A percentile compares a stretch with the other conserved stretches of the same genome.
Conservation (phyloP, 1,140 invertebrate genomes). For the Helicorthomorpha holstii region DNA sequence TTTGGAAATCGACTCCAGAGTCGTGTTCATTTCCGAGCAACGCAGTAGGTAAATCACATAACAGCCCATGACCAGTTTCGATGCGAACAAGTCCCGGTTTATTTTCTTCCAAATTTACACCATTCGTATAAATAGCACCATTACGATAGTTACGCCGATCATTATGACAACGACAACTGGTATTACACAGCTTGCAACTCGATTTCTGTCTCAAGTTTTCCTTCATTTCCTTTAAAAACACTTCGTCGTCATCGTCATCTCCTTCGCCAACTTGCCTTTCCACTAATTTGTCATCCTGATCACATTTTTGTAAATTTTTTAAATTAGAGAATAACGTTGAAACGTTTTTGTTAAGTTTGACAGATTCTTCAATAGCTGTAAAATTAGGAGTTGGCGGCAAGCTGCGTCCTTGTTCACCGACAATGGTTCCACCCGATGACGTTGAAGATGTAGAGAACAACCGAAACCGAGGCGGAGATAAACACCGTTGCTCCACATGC, state of each 20-base stretch:
- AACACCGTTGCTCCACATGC: not conserved
- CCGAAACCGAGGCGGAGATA: not conserved
- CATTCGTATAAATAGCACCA: not conserved
- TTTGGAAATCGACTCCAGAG: not conserved
- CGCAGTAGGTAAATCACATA: not conserved
- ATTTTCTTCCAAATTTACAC: too few relatives aligned
- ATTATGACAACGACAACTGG: not conserved
- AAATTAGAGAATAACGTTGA: not conserved
- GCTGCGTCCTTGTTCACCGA: not conserved
- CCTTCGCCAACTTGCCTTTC: not conserved
- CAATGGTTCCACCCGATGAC: not conserved
- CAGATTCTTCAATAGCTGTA: not conserved
- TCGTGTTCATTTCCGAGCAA: not conserved
- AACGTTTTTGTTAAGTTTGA: not conserved
- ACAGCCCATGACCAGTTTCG: too few relatives aligned
- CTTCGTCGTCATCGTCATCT: not conserved
- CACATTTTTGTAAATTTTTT: not conserved
- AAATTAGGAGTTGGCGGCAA: not conserved
- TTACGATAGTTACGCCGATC: not conserved
- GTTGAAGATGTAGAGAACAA: not conserved
- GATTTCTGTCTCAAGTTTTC: not conserved
- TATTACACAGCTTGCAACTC: not conserved
- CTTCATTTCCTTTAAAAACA: not conserved
- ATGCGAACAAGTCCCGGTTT: too few relatives aligned
- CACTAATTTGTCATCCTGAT: not conserved